phyloP scores from a whole-genome alignment of 2,888 invertebrate genomes.

The Meta bourneti region DNA sequence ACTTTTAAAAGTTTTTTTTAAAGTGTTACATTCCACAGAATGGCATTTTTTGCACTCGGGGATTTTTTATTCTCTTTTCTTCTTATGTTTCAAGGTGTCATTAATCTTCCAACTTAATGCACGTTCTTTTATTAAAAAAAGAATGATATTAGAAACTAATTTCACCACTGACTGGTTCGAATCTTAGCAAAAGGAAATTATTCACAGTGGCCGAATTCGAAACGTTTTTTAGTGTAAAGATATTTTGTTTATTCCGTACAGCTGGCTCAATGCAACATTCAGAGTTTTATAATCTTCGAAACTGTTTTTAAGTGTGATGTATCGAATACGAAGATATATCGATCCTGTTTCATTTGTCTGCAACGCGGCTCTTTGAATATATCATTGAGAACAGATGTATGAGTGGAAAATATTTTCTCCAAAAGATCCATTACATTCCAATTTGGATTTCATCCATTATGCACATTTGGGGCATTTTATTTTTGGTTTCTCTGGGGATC shows the following conservation, averaged over 20 bases:
- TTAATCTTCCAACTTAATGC: conserved; percentile 13
- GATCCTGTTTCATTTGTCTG: neutral
- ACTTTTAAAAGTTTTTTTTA: neutral
- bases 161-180: neutral
- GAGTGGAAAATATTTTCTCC: neutral
- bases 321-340: neutral
- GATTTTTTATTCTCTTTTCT: conserved; percentile 14
- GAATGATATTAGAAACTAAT: neutral
- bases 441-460: neutral
- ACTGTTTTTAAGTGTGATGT: neutral
- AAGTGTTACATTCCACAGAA: neutral
- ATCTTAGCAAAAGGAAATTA: neutral
- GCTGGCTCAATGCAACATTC: neutral
- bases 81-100: conserved; percentile 4
- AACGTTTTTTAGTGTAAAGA: neutral
- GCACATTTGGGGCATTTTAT: neutral
- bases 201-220: neutral
- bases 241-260: neutral
- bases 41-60: neutral
- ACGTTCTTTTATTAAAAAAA: neutral
- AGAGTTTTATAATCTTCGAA: neutral
- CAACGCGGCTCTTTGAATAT: neutral
- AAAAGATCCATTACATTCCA: neutral
- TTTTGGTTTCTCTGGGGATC: neutral
- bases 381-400: neutral